Percentiles rank a stretch among this genome's conserved stretches.
These are phyloP conservation scores for Lepidonotus clava DNA, from an alignment of 2,888 invertebrate genomes.

Conservation along the genomic window DNA sequence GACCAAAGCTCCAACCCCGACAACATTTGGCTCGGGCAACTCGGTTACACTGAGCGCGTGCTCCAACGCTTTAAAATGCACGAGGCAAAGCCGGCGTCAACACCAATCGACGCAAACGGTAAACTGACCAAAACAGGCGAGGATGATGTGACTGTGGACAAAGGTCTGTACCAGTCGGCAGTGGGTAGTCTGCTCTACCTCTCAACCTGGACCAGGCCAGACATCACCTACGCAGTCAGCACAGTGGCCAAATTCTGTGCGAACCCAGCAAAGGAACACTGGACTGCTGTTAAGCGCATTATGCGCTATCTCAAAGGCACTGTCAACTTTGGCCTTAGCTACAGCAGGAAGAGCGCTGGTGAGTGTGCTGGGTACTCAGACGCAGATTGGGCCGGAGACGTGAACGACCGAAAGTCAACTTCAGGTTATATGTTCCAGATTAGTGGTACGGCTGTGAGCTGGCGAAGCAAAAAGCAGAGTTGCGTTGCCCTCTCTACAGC, in stretches of 20 bases:
- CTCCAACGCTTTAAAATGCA: constrained; percentile 32
- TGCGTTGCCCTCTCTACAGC: constrained; percentile 73
- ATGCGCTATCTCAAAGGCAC: too few relatives aligned
- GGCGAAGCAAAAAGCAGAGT: constrained; percentile 73
- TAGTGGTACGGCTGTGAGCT: constrained; percentile 69
- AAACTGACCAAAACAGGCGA: not conserved
- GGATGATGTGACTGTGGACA: not conserved
- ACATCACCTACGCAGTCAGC: constrained; percentile 62
- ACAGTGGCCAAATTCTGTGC: constrained; percentile 55
- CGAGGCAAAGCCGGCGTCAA: constrained; percentile 34
- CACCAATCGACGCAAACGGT: not conserved
- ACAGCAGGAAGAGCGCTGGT: too few relatives aligned
- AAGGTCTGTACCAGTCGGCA: constrained; percentile 34
- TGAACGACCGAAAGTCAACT: constrained; percentile 70
- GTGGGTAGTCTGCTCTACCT: constrained; percentile 62
- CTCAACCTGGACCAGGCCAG: constrained; percentile 63
- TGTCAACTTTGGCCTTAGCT: too few relatives aligned
- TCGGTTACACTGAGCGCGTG: constrained; percentile 3
- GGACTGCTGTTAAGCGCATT: constrained; percentile 64
- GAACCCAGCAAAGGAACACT: constrained; percentile 62
- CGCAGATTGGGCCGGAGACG: constrained; percentile 72
- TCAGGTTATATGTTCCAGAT: constrained; percentile 71
- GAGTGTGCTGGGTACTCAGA: constrained; percentile 67
- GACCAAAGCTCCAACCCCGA: constrained; percentile 7
- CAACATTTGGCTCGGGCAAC: constrained; percentile 33